phyloP scores from a whole-genome alignment of 2,113 vertebrate species.

The Microtus pennsylvanicus region DNA sequence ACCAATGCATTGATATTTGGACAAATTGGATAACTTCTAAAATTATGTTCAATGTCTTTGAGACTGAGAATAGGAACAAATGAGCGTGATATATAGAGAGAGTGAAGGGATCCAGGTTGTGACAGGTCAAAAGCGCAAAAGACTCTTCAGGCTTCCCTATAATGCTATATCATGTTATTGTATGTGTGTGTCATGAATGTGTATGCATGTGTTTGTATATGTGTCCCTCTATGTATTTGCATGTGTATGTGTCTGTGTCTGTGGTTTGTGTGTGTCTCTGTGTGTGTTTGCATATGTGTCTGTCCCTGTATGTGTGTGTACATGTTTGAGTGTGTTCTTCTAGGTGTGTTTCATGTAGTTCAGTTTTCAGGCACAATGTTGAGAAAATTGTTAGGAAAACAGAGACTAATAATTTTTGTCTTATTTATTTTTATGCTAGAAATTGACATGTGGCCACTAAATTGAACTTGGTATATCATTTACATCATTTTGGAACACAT shows the following conservation, averaged over 20 bases:
- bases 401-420: not conserved
- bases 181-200: not conserved
- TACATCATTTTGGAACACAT: conserved; percentile 5
- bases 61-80: conserved; percentile 33
- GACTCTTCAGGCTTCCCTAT: not conserved
- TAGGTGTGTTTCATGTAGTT: not conserved
- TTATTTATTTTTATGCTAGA: not conserved
- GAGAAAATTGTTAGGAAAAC: not conserved
- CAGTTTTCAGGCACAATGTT: no score
- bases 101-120: not conserved
- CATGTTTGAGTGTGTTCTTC: no score
- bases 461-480: not conserved
- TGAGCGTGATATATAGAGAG: not conserved
- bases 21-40: conserved; percentile 12
- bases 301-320: not conserved
- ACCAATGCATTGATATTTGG: not conserved
- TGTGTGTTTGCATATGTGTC: not conserved
- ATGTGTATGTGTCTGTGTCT: not conserved
- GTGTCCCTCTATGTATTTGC: not conserved
- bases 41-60: conserved; percentile 1
- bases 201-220: not conserved
- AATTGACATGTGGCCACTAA: not conserved
- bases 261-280: not conserved
- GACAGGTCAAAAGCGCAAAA: not conserved
- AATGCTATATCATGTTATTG: not conserved